These are phyloP conservation scores for Dioctria rufipes DNA, from an alignment of 2,888 invertebrate genomes.

Conservation along the genomic window DNA sequence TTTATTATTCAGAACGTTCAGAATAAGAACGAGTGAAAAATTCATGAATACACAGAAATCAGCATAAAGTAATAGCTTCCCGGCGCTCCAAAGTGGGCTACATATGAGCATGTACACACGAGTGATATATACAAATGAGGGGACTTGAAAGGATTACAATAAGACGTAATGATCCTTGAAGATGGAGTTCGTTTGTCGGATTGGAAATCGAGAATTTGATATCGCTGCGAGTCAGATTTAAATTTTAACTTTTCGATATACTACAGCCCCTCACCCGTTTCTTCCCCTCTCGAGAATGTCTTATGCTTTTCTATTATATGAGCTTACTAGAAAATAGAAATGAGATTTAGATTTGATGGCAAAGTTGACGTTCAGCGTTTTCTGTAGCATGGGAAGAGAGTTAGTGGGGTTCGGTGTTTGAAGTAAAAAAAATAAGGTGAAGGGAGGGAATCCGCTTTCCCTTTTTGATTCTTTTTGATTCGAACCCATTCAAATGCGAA, in stretches of 20 bases:
- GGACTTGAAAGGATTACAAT: slow-evolving; percentile 58
- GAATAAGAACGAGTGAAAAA: slow-evolving; percentile 46
- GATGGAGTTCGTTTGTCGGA: slow-evolving; percentile 58
- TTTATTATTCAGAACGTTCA: slow-evolving; percentile 48
- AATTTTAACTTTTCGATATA: slow-evolving; percentile 47
- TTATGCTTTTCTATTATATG: slow-evolving; percentile 24
- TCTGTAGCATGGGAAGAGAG: not conserved
- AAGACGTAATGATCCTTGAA: slow-evolving; percentile 59
- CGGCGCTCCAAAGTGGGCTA: slow-evolving; percentile 13
- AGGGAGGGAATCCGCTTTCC: slow-evolving; percentile 17
- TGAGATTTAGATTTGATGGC: slow-evolving; percentile 45
- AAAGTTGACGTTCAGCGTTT: not conserved
- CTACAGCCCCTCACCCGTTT: not conserved
- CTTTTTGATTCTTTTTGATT: slow-evolving; percentile 41
- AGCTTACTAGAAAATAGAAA: slow-evolving; percentile 34
- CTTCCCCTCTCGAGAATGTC: not conserved
- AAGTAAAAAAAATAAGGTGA: not conserved
- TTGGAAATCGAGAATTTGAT: slow-evolving; percentile 56
- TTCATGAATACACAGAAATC: slow-evolving; percentile 54
- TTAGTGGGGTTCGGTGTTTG: not conserved
- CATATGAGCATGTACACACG: slow-evolving; percentile 50
- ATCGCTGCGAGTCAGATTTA: slow-evolving; percentile 48
- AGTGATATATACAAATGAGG: slow-evolving; percentile 54
- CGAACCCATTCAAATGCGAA: slow-evolving; percentile 56
- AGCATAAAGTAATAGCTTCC: slow-evolving; percentile 53